Base-by-base conservation (phyloP, 30 jellyfish, hydroid and myxozoan species). In the Mastigias papua region DNA sequence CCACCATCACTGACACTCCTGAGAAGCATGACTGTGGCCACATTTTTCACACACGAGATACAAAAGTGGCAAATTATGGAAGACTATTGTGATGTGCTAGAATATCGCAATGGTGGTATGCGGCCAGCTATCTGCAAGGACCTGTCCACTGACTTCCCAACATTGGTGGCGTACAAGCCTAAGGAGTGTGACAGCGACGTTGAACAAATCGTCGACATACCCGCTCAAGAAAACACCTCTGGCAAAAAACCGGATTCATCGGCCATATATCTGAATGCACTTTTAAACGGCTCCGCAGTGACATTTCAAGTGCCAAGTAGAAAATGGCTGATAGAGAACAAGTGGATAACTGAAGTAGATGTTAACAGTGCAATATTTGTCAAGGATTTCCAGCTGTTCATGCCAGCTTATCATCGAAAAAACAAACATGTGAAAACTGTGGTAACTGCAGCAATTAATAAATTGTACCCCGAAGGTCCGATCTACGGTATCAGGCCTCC, bases 51-150 rank as follows among this genome's bases (percentile, higher is more conserved):
- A 51, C 67, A 51, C 67, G 67, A 51, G 17, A 51, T 51, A 5
- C 67, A 51, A 21, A 51, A 51, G 67, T 51, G 67, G 67, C 67
- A 51, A 21, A 51, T 51, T 21, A 51, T 51, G 67, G 67, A 51
- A 8, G 67, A 51, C 23, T 51, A 51, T 23, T 51, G 67, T 51
- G 67, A 51, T 21, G 27, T 21, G 25, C 67, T 51, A 51, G 67
- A 51, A 17, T 51, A 51, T 21, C 23, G 67, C 7, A 51, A 51
- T 51, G 67, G 67, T 51, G 67, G 67, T 23, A 10, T 51, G 25
- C 23, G 67, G 2, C 67, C 67, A 51, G 67, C 23, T 17, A 21
- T 51, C 23, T 51, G 67, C 27, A 16, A 51, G 17, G 67, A 51
- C 5, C 27, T 10, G 27, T 51, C 67, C 27, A 17, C 67, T 2